Evolutionary conservation across 2,888 invertebrate species (phyloP), one percentile per base, ranked within the genome.

Genomic region (Chromoteleia sp.): DNA sequence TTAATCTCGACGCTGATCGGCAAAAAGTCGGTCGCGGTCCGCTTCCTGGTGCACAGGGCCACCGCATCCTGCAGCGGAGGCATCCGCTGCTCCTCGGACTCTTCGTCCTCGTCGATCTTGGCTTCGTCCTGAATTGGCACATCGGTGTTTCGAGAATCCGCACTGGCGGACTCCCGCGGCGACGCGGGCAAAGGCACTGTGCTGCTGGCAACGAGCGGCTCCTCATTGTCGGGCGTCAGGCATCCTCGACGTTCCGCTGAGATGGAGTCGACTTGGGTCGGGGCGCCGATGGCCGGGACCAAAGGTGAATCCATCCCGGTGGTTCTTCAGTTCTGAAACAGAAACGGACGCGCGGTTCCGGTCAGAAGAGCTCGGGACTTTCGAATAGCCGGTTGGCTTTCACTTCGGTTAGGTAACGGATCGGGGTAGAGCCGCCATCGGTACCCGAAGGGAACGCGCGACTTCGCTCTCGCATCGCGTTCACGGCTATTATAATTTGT

Each of bases 251-350:
- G 74, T 15, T 85, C 85, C 74, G 84, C 82, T 84, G 88, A 83
- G 85, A 67, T 88, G 85, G 87, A 87, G 86, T 86, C 87, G 82
- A 87, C 88, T 86, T 86, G 88, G 85, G 83, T 88, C 84, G 81
- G 82, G 82, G 84, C 70, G 61, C 58, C 82, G 58, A 45, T 59
- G 63, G 86, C 85, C 84, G 86, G 74, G 81, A 81, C 87, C 87
- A 79, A 87, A 86, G 89, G 81, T 76, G 87, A 88, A 87, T 91
- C 90, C 90, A 91, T 91, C 86, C 88, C 87, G 87, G 83, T 82
- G 67, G 68, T 52, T 54, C 63, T 59, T 48, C 33, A 56, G 39
- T 58, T 81, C 79, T 83, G 71, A 30, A 81, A 80, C 76, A 80
- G 45, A 71, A 65, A 74, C 63, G 29, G 43, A 54, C 45, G 29